A percentile compares a stretch with the other conserved stretches of the same genome.
These are phyloP conservation scores for Hestina assimilis DNA, from an alignment of 1,140 invertebrate species.

Conservation along the genomic window DNA sequence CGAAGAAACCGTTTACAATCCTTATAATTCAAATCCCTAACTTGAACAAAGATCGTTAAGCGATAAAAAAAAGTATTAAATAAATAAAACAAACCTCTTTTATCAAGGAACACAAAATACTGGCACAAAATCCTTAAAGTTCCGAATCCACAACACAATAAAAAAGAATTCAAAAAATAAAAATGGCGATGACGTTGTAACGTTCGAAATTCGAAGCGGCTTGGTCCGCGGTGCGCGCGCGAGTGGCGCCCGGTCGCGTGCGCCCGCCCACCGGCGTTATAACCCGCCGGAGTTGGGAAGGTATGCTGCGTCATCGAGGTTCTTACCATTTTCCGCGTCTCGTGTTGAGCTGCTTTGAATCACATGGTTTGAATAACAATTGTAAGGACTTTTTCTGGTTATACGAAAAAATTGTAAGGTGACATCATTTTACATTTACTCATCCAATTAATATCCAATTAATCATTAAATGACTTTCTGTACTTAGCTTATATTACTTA, in stretches of 20 bases:
- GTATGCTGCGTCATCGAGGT: conserved; percentile 30
- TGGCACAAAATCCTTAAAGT: conserved; percentile 15
- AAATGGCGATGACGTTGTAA: conserved; percentile 44
- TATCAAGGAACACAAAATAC: conserved; percentile 35
- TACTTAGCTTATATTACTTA: too few relatives aligned
- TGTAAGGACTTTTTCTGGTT: conserved; percentile 1
- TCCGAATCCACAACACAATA: conserved; percentile 56
- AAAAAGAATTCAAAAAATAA: conserved; percentile 44
- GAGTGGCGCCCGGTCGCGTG: conserved; percentile 64
- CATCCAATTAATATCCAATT: neutral
- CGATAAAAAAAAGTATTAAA: neutral
- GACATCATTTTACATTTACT: neutral
- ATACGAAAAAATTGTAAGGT: neutral
- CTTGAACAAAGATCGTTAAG: neutral
- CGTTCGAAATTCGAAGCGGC: conserved; percentile 59
- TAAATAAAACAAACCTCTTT: conserved; percentile 47
- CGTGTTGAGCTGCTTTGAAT: neutral
- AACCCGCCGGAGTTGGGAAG: conserved; percentile 52
- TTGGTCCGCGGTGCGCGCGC: conserved; percentile 64
- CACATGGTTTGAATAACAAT: neutral
- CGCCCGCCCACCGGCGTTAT: conserved; percentile 44
- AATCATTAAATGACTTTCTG: neutral
- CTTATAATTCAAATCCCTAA: conserved; percentile 9
- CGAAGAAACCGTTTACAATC: conserved; percentile 16
- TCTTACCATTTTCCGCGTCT: conserved; percentile 15